Conservation (phyloP, 2,113 vertebrate genomes). For the Hippolais icterina region DNA sequence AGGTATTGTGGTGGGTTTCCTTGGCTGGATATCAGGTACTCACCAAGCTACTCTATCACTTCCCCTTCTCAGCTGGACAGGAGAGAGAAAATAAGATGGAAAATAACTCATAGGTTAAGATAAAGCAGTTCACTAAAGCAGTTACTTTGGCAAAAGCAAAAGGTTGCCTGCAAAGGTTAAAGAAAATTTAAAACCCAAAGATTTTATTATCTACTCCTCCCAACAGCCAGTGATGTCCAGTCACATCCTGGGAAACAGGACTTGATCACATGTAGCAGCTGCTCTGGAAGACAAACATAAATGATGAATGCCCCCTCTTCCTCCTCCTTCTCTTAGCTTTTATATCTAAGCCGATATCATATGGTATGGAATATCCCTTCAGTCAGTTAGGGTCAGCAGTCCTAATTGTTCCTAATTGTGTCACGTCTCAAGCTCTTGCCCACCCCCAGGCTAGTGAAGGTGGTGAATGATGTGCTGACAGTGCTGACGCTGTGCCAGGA, state of each 20-base stretch:
- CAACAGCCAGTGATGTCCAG: fast-evolving
- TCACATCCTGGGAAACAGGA: background rate
- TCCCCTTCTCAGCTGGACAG: background rate
- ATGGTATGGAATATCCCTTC: background rate
- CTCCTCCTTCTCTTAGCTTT: background rate
- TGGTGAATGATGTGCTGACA: no score
- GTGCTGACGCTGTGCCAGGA: background rate
- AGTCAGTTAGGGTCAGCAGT: background rate
- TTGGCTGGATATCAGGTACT: background rate
- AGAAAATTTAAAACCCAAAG: background rate
- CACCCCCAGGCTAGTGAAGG: no score
- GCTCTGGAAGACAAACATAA: background rate
- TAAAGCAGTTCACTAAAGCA: background rate
- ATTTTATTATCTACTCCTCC: background rate
- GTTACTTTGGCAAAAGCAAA: background rate
- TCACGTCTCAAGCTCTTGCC: background rate
- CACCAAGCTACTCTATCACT: background rate
- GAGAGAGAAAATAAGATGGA: background rate
- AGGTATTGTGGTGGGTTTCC: background rate
- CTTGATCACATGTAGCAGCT: background rate
- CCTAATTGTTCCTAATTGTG: background rate
- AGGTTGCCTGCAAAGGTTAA: background rate
- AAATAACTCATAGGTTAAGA: background rate
- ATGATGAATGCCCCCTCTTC: background rate
- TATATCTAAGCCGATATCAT: fast-evolving